phyloP scores from a whole-genome alignment of 2,888 invertebrate species.

The Agrochola lota region DNA sequence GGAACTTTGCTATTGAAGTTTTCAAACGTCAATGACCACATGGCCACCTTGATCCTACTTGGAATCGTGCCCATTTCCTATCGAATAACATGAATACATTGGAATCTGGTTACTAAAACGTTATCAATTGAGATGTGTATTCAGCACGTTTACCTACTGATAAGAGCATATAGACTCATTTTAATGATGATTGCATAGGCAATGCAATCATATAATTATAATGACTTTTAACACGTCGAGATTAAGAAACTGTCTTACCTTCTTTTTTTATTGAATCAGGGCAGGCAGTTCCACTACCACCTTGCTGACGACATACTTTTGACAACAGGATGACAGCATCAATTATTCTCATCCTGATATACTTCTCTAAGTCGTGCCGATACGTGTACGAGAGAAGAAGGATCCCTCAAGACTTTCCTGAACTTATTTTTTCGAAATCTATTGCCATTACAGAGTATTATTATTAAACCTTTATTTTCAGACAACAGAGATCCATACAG shows the following conservation, averaged over 20 bases:
- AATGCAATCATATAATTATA: background rate
- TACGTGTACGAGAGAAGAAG: no score
- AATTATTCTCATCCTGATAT: no score
- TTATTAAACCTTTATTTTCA: no score
- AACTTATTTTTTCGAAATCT: no score
- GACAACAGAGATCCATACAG: no score
- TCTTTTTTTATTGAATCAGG: background rate
- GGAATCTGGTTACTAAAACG: slow-evolving; percentile 15
- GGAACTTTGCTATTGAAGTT: background rate
- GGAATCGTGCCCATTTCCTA: slow-evolving; percentile 42
- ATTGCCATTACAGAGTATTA: no score
- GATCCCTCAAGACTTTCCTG: no score
- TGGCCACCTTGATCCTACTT: slow-evolving; percentile 40
- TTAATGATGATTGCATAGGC: background rate
- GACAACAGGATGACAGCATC: no score
- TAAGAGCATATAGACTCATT: slow-evolving; percentile 7
- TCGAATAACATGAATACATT: background rate
- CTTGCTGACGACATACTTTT: background rate
- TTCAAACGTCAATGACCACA: slow-evolving; percentile 20
- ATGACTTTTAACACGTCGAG: background rate
- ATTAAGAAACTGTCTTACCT: background rate
- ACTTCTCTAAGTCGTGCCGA: no score
- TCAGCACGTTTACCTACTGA: slow-evolving; percentile 38
- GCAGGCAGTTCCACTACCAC: background rate
- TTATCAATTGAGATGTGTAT: slow-evolving; percentile 23